These are phyloP conservation scores for Rhinichthys osculus DNA, from an alignment of 2,797 vertebrate species.

Conservation along the genomic window DNA sequence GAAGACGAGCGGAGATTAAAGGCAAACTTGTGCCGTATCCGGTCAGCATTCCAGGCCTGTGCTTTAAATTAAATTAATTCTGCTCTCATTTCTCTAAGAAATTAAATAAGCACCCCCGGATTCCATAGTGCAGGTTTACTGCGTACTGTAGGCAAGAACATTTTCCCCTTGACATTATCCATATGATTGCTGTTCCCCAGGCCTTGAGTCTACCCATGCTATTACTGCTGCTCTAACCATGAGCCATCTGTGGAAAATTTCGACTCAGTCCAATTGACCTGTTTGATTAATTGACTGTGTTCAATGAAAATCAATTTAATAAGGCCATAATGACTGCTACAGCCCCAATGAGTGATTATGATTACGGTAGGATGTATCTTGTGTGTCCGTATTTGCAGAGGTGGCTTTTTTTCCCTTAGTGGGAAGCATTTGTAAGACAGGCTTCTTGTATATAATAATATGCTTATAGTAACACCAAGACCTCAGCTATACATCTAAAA, in stretches of 20 bases:
- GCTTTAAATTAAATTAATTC: constrained; percentile 32
- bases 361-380: constrained; percentile 45
- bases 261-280: constrained; percentile 50
- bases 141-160: constrained; percentile 3
- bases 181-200: constrained; percentile 23
- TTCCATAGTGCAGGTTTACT: constrained; percentile 34
- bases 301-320: constrained; percentile 52
- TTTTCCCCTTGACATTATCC: constrained; percentile 49
- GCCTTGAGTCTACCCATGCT: not conserved
- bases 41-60: constrained; percentile 16
- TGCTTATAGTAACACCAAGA: not conserved
- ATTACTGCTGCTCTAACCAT: constrained; percentile 23
- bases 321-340: constrained; percentile 32
- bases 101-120: constrained; percentile 27
- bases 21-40: not conserved
- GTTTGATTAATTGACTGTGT: constrained; percentile 57
- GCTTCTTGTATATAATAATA: not conserved
- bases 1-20: constrained; percentile 19
- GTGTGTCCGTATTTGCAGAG: constrained; percentile 16
- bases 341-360: constrained; percentile 36
- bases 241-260: constrained; percentile 51
- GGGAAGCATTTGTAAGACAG: not conserved
- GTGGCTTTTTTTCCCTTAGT: not conserved
- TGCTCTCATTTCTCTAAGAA: constrained; percentile 39
- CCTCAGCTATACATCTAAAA: not conserved